Evolutionary conservation across 2,888 invertebrate genomes (phyloP).

Genomic region (Hoplodrina blanda): DNA sequence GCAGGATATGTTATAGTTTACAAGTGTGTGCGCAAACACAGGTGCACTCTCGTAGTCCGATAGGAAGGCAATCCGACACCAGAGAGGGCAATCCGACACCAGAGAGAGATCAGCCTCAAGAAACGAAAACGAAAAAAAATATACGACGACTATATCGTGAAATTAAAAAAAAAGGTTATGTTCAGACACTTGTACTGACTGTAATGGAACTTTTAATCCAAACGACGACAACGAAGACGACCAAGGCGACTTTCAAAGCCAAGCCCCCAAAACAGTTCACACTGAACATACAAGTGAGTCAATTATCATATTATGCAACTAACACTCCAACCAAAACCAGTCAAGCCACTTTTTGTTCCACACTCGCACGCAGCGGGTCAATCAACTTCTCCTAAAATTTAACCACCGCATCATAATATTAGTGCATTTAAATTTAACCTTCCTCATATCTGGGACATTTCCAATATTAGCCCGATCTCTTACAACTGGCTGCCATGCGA

Average conservation of each 20-base stretch:
- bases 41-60: background rate
- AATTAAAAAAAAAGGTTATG: background rate
- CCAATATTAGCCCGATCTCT: constrained; percentile 8
- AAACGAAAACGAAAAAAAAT: background rate
- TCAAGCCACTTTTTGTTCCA: constrained; percentile 39
- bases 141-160: background rate
- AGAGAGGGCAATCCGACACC: background rate
- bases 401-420: constrained; percentile 26
- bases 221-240: no score
- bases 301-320: constrained; percentile 56
- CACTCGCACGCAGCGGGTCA: constrained; percentile 38
- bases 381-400: constrained; percentile 49
- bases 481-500: constrained; percentile 9
- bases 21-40: background rate
- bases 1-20: background rate
- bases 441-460: constrained; percentile 12
- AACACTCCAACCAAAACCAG: constrained; percentile 21
- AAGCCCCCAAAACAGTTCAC: constrained; percentile 34
- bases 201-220: background rate
- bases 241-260: constrained; percentile 15
- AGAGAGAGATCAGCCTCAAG: no score
- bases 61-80: background rate
- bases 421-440: constrained; percentile 29
- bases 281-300: background rate
- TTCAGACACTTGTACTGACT: background rate